Evolutionary conservation across 2,113 vertebrate species (phyloP).

Genomic region (Trochalopteron elliotii): DNA sequence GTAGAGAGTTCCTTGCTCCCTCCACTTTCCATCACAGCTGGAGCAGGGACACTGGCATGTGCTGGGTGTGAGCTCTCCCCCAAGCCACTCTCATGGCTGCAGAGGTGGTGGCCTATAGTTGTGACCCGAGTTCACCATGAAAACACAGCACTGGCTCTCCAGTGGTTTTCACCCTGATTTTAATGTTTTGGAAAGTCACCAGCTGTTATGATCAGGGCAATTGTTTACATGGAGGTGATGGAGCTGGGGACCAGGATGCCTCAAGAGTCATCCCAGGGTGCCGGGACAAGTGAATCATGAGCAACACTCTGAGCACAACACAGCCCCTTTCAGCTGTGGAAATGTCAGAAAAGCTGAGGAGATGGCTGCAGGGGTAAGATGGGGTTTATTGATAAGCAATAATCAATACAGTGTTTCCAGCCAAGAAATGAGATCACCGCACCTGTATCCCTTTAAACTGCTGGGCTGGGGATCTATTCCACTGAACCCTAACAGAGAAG

Average conservation of each 20-base stretch:
- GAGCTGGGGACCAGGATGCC: not conserved
- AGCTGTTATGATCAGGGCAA: too few relatives aligned
- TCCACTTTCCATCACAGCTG: not conserved
- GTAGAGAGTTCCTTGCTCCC: fast-evolving
- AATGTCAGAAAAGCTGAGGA: not conserved
- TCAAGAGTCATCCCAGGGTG: not conserved
- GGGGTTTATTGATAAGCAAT: not conserved
- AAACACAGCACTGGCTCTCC: not conserved
- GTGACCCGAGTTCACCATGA: not conserved
- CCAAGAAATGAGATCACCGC: not conserved
- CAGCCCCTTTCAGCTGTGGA: not conserved
- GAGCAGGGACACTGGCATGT: fast-evolving
- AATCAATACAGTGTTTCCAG: not conserved
- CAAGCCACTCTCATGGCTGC: not conserved
- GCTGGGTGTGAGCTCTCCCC: not conserved
- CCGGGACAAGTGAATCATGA: not conserved
- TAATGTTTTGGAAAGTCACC: not conserved
- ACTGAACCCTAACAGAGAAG: not conserved
- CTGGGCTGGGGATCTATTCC: not conserved
- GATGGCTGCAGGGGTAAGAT: fast-evolving
- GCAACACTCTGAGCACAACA: not conserved
- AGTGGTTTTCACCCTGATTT: not conserved
- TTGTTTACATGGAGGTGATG: not conserved
- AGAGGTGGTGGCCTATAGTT: not conserved
- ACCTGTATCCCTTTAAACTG: not conserved